Evolutionary conservation across 2,888 invertebrate genomes (phyloP).

Genomic region (Hirtodrosophila confusa): DNA sequence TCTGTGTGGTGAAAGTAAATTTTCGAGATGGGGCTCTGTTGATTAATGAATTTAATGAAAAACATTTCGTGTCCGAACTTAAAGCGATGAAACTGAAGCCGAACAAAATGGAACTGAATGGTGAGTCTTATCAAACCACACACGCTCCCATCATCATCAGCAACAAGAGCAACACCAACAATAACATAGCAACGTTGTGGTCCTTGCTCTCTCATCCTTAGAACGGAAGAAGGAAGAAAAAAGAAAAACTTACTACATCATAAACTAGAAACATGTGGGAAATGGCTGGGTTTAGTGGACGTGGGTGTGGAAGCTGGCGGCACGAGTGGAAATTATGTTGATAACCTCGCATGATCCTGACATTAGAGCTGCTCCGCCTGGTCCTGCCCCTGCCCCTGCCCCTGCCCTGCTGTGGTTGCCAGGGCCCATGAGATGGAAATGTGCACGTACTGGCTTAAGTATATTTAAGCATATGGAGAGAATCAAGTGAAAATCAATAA

Average conservation of each 20-base stretch:
- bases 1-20: too few species aligned
- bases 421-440: constrained; percentile 62
- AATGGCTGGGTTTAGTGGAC: constrained; percentile 29
- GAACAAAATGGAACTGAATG: constrained; percentile 55
- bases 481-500: constrained; percentile 79
- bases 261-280: constrained; percentile 71
- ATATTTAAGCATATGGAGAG: constrained; percentile 79
- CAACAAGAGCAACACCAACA: constrained; percentile 9
- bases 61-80: constrained; percentile 2
- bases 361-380: constrained; percentile 66
- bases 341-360: constrained; percentile 77
- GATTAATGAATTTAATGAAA: too few species aligned
- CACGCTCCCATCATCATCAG: constrained; percentile 67
- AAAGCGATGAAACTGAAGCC: constrained; percentile 35
- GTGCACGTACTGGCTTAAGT: constrained; percentile 77
- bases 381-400: neutral
- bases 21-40: too few species aligned
- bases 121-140: constrained; percentile 68
- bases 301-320: constrained; percentile 38
- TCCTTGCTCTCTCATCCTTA: constrained; percentile 14
- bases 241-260: constrained; percentile 71
- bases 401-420: constrained; percentile 20
- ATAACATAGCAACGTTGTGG: constrained; percentile 15
- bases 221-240: constrained; percentile 1
- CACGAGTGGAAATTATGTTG: constrained; percentile 72